Conservation (phyloP, 92 coral and sea anemone genomes). For the Palythoa caribaeorum region DNA sequence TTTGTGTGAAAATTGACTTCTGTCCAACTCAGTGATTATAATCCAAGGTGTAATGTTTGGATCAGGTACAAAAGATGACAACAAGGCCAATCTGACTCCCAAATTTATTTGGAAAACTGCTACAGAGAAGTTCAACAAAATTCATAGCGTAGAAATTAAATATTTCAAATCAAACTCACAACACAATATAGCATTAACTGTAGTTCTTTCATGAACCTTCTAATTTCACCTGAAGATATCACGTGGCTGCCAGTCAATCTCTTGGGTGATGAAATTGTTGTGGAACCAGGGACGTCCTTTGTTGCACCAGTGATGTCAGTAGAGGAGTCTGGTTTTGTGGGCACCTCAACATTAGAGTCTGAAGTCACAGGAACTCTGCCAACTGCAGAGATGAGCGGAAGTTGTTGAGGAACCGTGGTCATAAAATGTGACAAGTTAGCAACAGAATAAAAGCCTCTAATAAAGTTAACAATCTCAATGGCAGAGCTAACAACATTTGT, state of each 20-base stretch:
- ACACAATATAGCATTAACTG: neutral
- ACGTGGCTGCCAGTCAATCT: neutral
- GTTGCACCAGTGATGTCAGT: neutral
- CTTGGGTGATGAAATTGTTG: neutral
- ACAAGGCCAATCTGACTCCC: neutral
- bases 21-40: too few species aligned
- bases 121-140: too few species aligned
- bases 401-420: neutral
- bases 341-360: slow-evolving; percentile 3
- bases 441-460: neutral
- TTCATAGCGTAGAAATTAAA: too few species aligned
- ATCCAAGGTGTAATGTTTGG: too few species aligned
- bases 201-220: slow-evolving; percentile 9
- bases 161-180: neutral
- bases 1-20: too few species aligned
- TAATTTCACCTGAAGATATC: neutral
- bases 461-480: too few species aligned
- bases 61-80: neutral
- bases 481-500: too few species aligned
- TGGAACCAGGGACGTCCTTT: neutral
- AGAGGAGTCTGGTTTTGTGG: slow-evolving; percentile 38
- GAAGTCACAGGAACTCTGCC: neutral
- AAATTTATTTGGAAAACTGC: neutral
- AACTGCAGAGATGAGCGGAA: slow-evolving; percentile 15
- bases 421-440: neutral